Conservation (phyloP, 2,113 vertebrate genomes). For the Rhinogobius similis region DNA sequence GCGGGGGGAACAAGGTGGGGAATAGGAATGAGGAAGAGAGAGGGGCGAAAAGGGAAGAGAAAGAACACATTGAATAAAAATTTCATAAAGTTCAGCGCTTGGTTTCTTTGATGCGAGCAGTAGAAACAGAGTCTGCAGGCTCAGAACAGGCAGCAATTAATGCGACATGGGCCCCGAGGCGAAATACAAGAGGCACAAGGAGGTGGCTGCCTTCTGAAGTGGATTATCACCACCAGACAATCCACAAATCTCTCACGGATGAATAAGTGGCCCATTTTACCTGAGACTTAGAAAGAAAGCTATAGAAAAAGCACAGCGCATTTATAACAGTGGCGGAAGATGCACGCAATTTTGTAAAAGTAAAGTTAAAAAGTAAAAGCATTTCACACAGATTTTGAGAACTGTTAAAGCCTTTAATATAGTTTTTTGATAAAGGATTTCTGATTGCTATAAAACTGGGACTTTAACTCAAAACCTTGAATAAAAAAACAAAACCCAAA, state of each 20-base stretch:
- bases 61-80: constrained; percentile 81
- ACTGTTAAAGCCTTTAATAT: no score
- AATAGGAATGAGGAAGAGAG: constrained; percentile 65
- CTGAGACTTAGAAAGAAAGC: background rate
- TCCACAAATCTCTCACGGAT: constrained; percentile 29
- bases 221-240: constrained; percentile 55
- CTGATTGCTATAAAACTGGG: no score
- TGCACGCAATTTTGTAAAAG: no score
- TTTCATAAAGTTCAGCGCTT: constrained; percentile 80
- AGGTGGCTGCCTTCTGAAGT: constrained; percentile 54
- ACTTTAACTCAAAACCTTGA: no score
- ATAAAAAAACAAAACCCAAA: no score
- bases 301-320: no score
- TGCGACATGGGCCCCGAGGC: constrained; percentile 70
- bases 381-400: no score
- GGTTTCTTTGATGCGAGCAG: constrained; percentile 80
- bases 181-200: constrained; percentile 37
- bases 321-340: no score
- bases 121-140: constrained; percentile 73
- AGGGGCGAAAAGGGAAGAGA: constrained; percentile 62
- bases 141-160: constrained; percentile 79
- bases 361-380: no score
- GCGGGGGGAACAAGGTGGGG: constrained; percentile 58
- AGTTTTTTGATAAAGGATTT: no score
- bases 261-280: constrained; percentile 20